A percentile compares a stretch with the other conserved stretches of the same genome.
Conservation (phyloP, 2,797 vertebrate species). For the Stomatorhinus walkeri region DNA sequence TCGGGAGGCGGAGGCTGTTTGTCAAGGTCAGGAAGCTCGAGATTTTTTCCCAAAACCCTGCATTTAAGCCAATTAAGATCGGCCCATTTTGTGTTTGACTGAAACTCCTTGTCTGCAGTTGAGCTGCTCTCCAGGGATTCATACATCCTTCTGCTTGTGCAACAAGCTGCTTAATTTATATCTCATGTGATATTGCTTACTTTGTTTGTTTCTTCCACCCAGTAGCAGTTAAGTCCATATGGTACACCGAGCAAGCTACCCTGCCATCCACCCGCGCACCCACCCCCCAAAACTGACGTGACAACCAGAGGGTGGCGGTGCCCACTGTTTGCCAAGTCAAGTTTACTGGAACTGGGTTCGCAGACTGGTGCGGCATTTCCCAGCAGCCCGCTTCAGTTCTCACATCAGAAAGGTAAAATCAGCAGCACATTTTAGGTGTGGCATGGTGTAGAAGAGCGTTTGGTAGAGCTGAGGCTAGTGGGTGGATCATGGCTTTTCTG, state of each 20-base stretch:
- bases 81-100: background rate
- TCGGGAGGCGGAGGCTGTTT: slow-evolving; percentile 34
- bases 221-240: background rate
- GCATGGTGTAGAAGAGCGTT: background rate
- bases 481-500: background rate
- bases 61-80: slow-evolving; percentile 25
- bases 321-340: background rate
- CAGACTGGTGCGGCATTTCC: background rate
- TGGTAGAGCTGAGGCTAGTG: background rate
- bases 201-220: background rate
- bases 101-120: background rate
- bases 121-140: background rate
- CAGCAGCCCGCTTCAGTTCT: background rate
- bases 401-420: background rate
- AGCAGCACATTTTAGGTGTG: background rate
- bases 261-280: background rate
- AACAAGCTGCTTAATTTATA: background rate
- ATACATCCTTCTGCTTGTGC: background rate
- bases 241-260: background rate
- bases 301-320: background rate
- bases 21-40: background rate
- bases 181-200: background rate
- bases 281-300: background rate
- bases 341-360: background rate
- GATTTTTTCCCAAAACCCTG: background rate